Percentiles rank a stretch among this genome's conserved stretches.
Conservation (phyloP, 2,888 invertebrate species). For the Zootermopsis nevadensis region DNA sequence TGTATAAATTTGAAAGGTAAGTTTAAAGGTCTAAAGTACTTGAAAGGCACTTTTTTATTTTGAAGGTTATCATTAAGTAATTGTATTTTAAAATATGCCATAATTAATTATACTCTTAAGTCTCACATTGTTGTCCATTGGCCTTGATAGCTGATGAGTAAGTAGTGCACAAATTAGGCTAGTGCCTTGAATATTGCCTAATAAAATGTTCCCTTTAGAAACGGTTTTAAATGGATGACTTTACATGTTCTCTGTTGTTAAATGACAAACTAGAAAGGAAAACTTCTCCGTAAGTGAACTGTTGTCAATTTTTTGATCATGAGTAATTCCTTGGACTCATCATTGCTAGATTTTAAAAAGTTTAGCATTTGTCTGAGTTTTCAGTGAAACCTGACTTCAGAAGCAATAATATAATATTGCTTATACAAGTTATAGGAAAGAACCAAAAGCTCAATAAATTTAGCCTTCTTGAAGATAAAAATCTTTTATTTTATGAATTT, state of each 20-base stretch:
- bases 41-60: not conserved
- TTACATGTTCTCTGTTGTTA: not conserved
- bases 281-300: not conserved
- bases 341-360: not conserved
- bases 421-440: not conserved
- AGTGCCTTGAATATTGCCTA: slow-evolving; percentile 10
- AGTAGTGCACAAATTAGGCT: not conserved
- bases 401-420: not conserved
- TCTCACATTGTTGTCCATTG: not conserved
- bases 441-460: not conserved
- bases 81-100: not conserved
- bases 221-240: not conserved
- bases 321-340: not conserved
- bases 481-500: too few species aligned
- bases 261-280: not conserved
- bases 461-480: not conserved
- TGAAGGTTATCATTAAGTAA: not conserved
- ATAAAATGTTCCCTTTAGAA: not conserved
- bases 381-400: not conserved
- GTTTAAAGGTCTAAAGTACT: not conserved
- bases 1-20: not conserved
- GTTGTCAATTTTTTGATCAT: not conserved
- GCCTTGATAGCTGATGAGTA: not conserved
- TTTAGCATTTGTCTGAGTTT: not conserved
- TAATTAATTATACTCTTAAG: not conserved